These are phyloP conservation scores for Actinernus sp. DNA, from an alignment of 92 coral and sea anemone genomes.

Conservation along the genomic window DNA sequence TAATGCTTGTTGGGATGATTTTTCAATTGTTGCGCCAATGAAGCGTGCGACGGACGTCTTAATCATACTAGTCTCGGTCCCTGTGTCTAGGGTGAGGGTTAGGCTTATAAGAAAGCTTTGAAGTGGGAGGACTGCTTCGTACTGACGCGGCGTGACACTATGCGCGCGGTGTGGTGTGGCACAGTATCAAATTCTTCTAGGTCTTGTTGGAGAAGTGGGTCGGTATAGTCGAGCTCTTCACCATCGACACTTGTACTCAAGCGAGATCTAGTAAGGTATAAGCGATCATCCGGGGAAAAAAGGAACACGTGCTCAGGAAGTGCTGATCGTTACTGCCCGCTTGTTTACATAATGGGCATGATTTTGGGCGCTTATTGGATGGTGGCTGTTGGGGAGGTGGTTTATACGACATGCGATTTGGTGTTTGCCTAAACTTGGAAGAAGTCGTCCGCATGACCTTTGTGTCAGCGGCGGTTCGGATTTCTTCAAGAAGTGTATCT, in stretches of 20 bases:
- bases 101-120: too few species aligned
- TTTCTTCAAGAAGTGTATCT: conserved; percentile 16
- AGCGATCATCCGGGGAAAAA: conserved; percentile 56
- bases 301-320: conserved; percentile 55
- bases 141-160: conserved; percentile 43
- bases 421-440: background rate
- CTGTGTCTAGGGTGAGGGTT: conserved; percentile 54
- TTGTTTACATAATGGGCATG: conserved; percentile 49
- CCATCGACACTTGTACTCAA: conserved; percentile 7
- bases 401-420: background rate
- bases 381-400: background rate
- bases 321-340: conserved; percentile 41
- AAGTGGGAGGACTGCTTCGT: conserved; percentile 48
- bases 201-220: background rate
- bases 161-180: conserved; percentile 2
- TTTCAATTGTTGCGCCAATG: conserved; percentile 17
- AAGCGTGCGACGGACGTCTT: conserved; percentile 21
- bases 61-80: conserved; percentile 62
- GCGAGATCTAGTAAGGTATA: conserved; percentile 27
- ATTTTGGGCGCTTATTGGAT: background rate
- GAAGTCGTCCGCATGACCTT: conserved; percentile 11
- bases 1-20: conserved; percentile 45
- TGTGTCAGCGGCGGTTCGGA: conserved; percentile 28
- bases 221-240: conserved; percentile 7
- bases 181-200: background rate